phyloP scores from a whole-genome alignment of 2,797 vertebrate species.

The Rhabdomys pumilio region DNA sequence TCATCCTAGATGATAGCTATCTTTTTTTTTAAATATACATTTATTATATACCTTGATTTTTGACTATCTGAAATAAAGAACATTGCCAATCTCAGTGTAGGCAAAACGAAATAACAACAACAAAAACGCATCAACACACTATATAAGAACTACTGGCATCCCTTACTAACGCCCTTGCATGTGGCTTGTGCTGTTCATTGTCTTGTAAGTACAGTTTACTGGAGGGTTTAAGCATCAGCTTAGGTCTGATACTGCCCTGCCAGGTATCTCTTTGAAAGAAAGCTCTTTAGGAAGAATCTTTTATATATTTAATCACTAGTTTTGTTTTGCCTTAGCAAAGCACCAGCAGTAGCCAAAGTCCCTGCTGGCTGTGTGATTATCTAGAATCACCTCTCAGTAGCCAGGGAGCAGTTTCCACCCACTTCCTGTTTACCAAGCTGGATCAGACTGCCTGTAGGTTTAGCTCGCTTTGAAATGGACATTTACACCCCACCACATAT shows the following conservation, averaged over 20 bases:
- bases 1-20: not conserved
- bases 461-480: not conserved
- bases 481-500: not conserved
- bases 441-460: not conserved
- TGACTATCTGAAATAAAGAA: not conserved
- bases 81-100: not conserved
- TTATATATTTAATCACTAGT: constrained; percentile 18
- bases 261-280: constrained; percentile 41
- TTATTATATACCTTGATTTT: not conserved
- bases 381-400: not conserved
- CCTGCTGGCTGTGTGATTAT: not conserved
- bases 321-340: constrained; percentile 65
- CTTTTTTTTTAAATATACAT: not conserved
- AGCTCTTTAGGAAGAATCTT: constrained; percentile 65
- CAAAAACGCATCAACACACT: not conserved
- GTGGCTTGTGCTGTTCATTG: constrained; percentile 72
- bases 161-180: constrained; percentile 38
- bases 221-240: constrained; percentile 69
- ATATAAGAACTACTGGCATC: not conserved
- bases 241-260: constrained; percentile 39
- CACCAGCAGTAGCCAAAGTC: not conserved
- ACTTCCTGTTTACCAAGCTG: not conserved
- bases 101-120: not conserved
- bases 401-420: not conserved
- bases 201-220: constrained; percentile 68